A percentile compares a stretch with the other conserved stretches of the same genome.
Conservation (phyloP, 2,113 vertebrate species). For the Phyllopteryx taeniolatus region DNA sequence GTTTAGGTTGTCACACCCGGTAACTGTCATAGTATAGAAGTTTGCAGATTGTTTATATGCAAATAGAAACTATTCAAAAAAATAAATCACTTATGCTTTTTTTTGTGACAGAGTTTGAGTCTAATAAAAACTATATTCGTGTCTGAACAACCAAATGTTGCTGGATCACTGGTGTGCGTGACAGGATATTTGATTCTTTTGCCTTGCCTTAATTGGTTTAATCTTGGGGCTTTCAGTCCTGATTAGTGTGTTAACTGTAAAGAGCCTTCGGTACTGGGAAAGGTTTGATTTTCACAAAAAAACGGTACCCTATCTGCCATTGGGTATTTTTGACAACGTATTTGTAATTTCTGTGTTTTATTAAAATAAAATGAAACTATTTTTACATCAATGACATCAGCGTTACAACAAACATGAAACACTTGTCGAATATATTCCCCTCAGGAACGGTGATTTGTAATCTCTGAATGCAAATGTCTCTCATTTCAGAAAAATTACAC, state of each 20-base stretch:
- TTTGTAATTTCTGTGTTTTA: not conserved
- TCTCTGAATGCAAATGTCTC: not conserved
- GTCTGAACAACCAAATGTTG: conserved; percentile 54
- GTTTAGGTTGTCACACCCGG: conserved; percentile 54
- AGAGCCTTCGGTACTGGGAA: conserved; percentile 35
- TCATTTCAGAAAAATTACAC: not conserved
- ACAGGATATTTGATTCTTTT: conserved; percentile 70
- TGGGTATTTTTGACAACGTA: not conserved
- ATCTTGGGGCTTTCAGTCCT: conserved; percentile 73
- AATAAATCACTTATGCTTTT: conserved; percentile 24
- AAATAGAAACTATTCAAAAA: conserved; percentile 4
- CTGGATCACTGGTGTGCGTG: conserved; percentile 62
- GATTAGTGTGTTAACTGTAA: conserved; percentile 62
- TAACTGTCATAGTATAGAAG: conserved; percentile 20
- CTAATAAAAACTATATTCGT: conserved; percentile 33
- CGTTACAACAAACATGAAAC: not conserved
- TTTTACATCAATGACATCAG: not conserved
- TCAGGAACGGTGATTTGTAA: not conserved
- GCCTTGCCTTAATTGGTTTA: conserved; percentile 72
- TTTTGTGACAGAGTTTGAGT: conserved; percentile 18
- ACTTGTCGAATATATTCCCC: not conserved
- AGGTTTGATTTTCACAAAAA: conserved; percentile 58
- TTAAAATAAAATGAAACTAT: not conserved
- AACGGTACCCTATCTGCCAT: conserved; percentile 25
- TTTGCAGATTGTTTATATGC: conserved; percentile 1